A percentile compares a stretch with the other conserved stretches of the same genome.
Conservation (phyloP, 1,140 invertebrate genomes). For the Solenopsis invicta region DNA sequence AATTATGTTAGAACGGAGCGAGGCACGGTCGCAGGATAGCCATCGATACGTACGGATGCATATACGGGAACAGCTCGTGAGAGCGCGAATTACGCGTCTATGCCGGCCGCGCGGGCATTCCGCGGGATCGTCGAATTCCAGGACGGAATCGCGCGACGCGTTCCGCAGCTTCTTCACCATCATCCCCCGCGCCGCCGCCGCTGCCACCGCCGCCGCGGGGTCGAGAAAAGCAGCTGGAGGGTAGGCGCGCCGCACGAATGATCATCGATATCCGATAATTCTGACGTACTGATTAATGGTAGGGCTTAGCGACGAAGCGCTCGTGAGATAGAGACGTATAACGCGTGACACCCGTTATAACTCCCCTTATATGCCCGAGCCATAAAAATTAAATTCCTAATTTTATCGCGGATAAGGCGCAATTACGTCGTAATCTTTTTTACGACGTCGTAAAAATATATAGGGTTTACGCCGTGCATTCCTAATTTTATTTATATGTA, state of each 20-base stretch:
- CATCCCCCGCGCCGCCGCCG: neutral
- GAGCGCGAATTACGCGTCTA: constrained; percentile 32
- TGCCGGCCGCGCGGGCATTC: constrained; percentile 40
- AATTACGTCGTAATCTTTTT: constrained; percentile 14
- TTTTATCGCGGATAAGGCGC: neutral
- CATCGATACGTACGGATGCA: constrained; percentile 25
- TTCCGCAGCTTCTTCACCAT: constrained; percentile 32
- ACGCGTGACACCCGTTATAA: neutral
- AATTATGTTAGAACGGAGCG: constrained; percentile 73
- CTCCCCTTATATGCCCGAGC: neutral
- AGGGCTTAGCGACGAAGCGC: neutral
- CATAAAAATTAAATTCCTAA: constrained; percentile 36
- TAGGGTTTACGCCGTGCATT: neutral
- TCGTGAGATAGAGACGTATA: neutral
- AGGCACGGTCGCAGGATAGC: constrained; percentile 20
- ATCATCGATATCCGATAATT: constrained; percentile 51
- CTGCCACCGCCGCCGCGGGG: neutral
- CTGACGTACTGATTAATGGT: constrained; percentile 36
- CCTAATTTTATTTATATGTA: constrained; percentile 23
- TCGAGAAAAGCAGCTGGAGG: neutral
- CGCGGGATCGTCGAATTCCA: constrained; percentile 61
- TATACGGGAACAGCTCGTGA: constrained; percentile 12
- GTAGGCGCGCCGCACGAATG: constrained; percentile 3
- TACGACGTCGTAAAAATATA: constrained; percentile 29
- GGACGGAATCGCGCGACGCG: constrained; percentile 49